Evolutionary conservation across 2,888 invertebrate genomes (phyloP).

Genomic region (Diaperis boleti): DNA sequence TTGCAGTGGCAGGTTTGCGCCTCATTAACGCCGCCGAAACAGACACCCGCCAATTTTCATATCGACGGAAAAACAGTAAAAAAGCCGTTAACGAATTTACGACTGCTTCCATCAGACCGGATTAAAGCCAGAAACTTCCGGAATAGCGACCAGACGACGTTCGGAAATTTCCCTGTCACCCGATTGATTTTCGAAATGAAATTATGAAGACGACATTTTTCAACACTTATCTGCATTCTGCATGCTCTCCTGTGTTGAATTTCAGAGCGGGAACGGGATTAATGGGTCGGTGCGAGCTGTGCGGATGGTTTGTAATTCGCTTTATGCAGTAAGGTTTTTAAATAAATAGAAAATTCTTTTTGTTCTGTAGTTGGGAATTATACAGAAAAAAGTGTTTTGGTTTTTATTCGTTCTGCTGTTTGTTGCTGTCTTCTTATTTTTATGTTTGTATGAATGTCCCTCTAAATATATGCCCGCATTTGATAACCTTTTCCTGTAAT

Average conservation of each 20-base stretch:
- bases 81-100: conserved; percentile 54
- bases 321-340: too few species aligned
- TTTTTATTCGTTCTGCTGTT: too few species aligned
- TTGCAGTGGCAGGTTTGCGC: conserved; percentile 15
- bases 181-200: conserved; percentile 64
- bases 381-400: too few species aligned
- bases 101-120: conserved; percentile 11
- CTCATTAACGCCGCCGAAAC: conserved; percentile 21
- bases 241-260: conserved; percentile 51
- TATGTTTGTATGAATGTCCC: too few species aligned
- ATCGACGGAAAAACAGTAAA: conserved; percentile 42
- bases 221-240: conserved; percentile 62
- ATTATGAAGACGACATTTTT: conserved; percentile 63
- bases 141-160: conserved; percentile 33
- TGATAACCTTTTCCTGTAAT: too few species aligned
- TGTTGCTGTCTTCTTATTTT: too few species aligned
- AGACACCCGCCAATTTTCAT: conserved; percentile 23
- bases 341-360: too few species aligned
- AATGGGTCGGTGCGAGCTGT: conserved; percentile 44
- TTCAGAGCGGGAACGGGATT: conserved; percentile 47
- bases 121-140: conserved; percentile 30
- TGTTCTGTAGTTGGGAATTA: too few species aligned
- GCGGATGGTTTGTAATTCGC: conserved; percentile 41
- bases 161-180: conserved; percentile 59
- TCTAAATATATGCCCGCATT: too few species aligned